A percentile compares a stretch with the other conserved stretches of the same genome.
phyloP scores from a whole-genome alignment of 2,888 invertebrate species.

The Leucania comma region DNA sequence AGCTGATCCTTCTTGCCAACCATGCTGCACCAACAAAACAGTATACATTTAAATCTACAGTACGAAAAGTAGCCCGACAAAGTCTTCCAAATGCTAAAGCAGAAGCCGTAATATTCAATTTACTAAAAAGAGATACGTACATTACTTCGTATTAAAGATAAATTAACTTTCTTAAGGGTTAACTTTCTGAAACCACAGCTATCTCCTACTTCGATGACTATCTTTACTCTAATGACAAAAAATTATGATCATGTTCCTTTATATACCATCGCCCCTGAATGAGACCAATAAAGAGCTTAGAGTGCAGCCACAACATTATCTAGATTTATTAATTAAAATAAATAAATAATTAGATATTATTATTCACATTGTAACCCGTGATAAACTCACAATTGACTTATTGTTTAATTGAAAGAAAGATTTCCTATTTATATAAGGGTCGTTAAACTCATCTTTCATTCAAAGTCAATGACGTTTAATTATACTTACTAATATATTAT shows the following conservation, averaged over 20 bases:
- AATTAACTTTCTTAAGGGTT: background rate
- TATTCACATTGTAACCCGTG: conserved; percentile 22
- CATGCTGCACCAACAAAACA: conserved; percentile 71
- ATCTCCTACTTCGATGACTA: conserved; percentile 42
- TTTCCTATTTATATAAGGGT: conserved; percentile 46
- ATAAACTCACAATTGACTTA: conserved; percentile 45
- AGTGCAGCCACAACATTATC: conserved; percentile 29
- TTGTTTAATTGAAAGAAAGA: conserved; percentile 50
- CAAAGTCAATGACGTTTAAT: conserved; percentile 37
- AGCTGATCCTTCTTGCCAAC: conserved; percentile 72
- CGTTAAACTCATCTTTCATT: conserved; percentile 56
- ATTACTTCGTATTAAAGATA: conserved; percentile 16
- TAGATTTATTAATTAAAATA: conserved; percentile 30
- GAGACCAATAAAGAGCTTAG: conserved; percentile 54
- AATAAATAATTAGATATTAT: conserved; percentile 49
- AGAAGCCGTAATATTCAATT: background rate
- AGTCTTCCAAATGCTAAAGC: background rate
- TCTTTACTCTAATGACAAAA: conserved; percentile 50
- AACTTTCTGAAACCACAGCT: conserved; percentile 15
- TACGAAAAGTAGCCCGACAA: background rate
- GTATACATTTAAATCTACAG: background rate
- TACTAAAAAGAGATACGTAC: conserved; percentile 39
- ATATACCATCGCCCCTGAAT: conserved; percentile 55
- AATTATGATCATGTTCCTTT: conserved; percentile 52
- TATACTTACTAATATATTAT: conserved; percentile 55